Conservation (phyloP, 2,113 vertebrate species). For the Callipepla californica region DNA sequence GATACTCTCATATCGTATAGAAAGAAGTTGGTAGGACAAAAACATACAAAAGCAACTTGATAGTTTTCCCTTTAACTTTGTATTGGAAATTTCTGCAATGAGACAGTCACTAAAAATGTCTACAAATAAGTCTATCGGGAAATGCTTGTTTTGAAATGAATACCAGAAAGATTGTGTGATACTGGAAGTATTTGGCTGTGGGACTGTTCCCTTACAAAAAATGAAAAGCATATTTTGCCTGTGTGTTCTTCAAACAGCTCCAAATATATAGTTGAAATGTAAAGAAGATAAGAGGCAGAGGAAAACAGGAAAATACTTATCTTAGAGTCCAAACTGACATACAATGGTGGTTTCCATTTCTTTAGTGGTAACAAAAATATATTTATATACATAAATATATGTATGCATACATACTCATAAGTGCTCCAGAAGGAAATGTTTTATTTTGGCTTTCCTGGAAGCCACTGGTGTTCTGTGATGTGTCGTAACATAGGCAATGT, state of each 20-base stretch:
- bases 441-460: conserved; percentile 13
- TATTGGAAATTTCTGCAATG: background rate
- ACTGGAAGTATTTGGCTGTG: background rate
- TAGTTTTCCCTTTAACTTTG: background rate
- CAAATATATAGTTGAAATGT: background rate
- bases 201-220: background rate
- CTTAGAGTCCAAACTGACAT: background rate
- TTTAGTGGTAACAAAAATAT: background rate
- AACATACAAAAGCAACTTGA: background rate
- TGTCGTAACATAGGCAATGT: background rate
- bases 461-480: background rate
- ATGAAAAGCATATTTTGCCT: background rate
- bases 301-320: background rate
- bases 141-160: background rate
- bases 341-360: background rate
- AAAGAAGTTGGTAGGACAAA: background rate
- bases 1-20: background rate
- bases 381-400: background rate
- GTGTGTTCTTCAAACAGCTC: background rate
- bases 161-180: background rate
- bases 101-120: background rate
- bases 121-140: background rate
- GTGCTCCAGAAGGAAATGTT: conserved; percentile 1
- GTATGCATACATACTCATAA: background rate
- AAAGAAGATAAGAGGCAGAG: background rate